Percentiles rank a stretch among this genome's conserved stretches.
These are phyloP conservation scores for Augiades crinisus DNA, from an alignment of 2,888 invertebrate genomes.

Conservation along the genomic window DNA sequence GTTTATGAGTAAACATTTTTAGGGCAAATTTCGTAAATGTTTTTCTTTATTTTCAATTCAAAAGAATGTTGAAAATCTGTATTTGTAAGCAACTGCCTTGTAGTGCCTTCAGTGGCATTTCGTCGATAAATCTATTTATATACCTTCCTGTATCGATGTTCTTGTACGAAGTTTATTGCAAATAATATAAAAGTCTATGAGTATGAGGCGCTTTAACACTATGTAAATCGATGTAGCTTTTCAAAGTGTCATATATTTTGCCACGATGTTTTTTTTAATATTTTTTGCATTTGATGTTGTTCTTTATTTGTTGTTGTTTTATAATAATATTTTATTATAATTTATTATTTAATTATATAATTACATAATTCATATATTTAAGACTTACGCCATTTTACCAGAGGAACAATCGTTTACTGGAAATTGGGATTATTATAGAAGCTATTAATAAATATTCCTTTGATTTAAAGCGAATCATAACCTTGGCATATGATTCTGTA, in stretches of 20 bases:
- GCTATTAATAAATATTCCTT: slow-evolving; percentile 3
- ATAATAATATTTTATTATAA: slow-evolving; percentile 15
- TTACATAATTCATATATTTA: too few relatives aligned
- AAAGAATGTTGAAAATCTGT: not conserved
- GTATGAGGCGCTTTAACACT: slow-evolving; percentile 36
- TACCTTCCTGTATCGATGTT: slow-evolving; percentile 6
- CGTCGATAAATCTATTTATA: slow-evolving; percentile 32
- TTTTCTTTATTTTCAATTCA: too few relatives aligned
- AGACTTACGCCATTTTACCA: too few relatives aligned
- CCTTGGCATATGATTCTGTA: slow-evolving; percentile 6
- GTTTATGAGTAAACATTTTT: slow-evolving; percentile 28
- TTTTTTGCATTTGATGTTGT: slow-evolving; percentile 21
- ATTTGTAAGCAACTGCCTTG: slow-evolving; percentile 27
- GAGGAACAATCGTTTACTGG: not conserved
- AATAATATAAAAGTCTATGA: too few relatives aligned
- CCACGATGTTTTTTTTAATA: slow-evolving; percentile 37
- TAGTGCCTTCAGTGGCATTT: slow-evolving; percentile 34
- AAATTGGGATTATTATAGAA: not conserved
- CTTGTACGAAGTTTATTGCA: too few relatives aligned
- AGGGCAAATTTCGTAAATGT: not conserved
- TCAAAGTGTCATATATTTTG: slow-evolving; percentile 35
- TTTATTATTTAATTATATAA: too few relatives aligned
- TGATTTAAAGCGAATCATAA: slow-evolving; percentile 2
- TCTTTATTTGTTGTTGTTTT: slow-evolving; percentile 18
- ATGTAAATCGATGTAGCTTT: slow-evolving; percentile 43